Conservation (phyloP, 2,113 vertebrate genomes). For the Candoia aspera region DNA sequence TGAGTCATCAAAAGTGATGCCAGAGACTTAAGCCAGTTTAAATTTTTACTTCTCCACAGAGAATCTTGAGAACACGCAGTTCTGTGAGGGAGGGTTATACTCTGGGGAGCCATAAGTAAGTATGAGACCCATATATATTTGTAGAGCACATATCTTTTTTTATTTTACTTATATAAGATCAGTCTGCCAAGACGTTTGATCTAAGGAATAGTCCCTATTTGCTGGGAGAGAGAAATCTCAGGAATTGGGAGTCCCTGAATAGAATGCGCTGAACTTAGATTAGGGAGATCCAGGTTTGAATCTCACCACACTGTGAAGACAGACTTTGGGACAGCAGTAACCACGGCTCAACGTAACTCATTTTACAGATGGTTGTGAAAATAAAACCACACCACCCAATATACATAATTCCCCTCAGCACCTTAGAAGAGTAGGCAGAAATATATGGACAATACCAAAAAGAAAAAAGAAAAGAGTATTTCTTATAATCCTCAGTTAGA, state of each 20-base stretch:
- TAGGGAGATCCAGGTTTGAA: too few relatives aligned
- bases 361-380: background rate
- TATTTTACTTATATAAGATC: background rate
- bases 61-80: background rate
- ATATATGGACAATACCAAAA: too few relatives aligned
- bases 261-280: background rate
- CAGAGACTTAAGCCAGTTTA: background rate
- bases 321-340: background rate
- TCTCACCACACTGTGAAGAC: background rate
- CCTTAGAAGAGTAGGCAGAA: background rate
- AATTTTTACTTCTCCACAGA: background rate
- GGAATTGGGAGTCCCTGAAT: background rate
- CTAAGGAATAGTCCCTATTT: background rate
- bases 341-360: background rate
- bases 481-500: background rate
- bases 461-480: background rate
- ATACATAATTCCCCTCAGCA: background rate
- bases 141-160: conserved; percentile 9
- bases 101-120: background rate
- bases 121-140: conserved; percentile 2
- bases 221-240: background rate
- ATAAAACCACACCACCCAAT: background rate
- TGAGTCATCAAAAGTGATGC: background rate
- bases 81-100: background rate
- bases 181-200: background rate